Base-by-base conservation (phyloP, 2,113 vertebrate species). In the Onychostoma macrolepis region DNA sequence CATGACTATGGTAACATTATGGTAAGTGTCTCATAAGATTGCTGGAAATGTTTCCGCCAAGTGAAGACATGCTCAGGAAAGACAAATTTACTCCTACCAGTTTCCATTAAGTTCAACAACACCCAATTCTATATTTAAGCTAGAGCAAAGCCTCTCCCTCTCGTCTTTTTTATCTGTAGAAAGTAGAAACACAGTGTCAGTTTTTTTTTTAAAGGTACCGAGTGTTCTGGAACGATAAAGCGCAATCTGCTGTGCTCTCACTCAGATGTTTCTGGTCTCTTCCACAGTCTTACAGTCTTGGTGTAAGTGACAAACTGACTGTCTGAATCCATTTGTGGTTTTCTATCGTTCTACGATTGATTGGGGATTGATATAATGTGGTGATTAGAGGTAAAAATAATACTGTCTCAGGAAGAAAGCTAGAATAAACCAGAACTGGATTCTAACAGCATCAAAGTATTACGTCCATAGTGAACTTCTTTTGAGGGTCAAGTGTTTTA, bases 1-100 rank as follows among this genome's bases (percentile, higher is more conserved):
- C 50, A 85, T 90, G 79, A 81, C 85, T 85, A 88, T 89, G 85
- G 90, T 78, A 88, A 90, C 91, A 84, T 86, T 88, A 90, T 83
- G 79, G 87, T 72, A 89, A 88, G 36, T 86, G 36, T 72, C 78
- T 80, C 38, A 53, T 78, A 78, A 71, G 65, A 75, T 67, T 67
- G 74, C 85, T 80, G 86, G 80, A 85, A 87, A 84, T 87, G 76
- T 71, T 89, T 84, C 85, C 88, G 78, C 81, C 84, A 89, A 85
- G 81, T 81, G 77, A 87, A 88, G 77, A 89, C 87, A 80, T 89
- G 88, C 86, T 80, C n/a, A 85, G 84, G 26, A 26, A 38, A 50
- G 10, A 86, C 24, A 75, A 56, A 33, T 72, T 24, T 56, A 53
- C 71, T 63, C 67, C 33, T 53, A 80, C 83, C 30, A 28, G 74